Base-by-base conservation (phyloP, 1,140 invertebrate genomes). In the Eriocheir sinensis region DNA sequence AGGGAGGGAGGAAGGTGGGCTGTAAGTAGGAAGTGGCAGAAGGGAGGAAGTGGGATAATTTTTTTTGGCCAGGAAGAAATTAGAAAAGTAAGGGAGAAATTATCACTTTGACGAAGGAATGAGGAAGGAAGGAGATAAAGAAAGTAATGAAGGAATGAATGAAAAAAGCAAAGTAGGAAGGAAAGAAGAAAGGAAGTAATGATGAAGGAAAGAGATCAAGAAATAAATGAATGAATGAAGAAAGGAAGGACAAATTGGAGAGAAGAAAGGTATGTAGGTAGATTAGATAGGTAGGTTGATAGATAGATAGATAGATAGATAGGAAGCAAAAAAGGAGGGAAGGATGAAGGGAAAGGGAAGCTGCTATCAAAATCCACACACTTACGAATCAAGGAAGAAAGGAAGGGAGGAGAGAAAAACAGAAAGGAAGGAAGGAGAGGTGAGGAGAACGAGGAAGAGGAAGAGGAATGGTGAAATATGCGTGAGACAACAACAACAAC, bases 401-500 rank as follows among this genome's bases (percentile, higher is more conserved):
- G 60, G 60, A n/a, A 72, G 12, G 60, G n/a, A n/a, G n/a, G 60
- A 72, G 60, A 72, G 60, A 72, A n/a, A 72, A n/a, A 72, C 12
- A 72, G 60, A 72, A n/a, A 72, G 60, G n/a, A n/a, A 72, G 60
- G n/a, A n/a, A 72, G 60, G n/a, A n/a, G n/a, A n/a, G n/a, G 60
- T 15, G 60, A 72, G 60, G 60, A 72, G 60, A 72, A 72, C 12
- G 60, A 72, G 60, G n/a, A 72, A 72, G n/a, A 72, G 60, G n/a
- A n/a, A 72, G 60, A 72, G 60, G n/a, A n/a, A 72, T 15, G 12
- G n/a, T 15, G 60, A n/a, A 72, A 72, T 15, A 72, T n/a, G 12
- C 12, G n/a, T n/a, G 60, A 72, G 60, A 72, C n/a, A n/a, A n/a
- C n/a, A n/a, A n/a, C n/a, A n/a, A n/a, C n/a, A n/a, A n/a, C n/a